phyloP scores from a whole-genome alignment of 2,888 invertebrate genomes.

The Andrena bucephala region DNA sequence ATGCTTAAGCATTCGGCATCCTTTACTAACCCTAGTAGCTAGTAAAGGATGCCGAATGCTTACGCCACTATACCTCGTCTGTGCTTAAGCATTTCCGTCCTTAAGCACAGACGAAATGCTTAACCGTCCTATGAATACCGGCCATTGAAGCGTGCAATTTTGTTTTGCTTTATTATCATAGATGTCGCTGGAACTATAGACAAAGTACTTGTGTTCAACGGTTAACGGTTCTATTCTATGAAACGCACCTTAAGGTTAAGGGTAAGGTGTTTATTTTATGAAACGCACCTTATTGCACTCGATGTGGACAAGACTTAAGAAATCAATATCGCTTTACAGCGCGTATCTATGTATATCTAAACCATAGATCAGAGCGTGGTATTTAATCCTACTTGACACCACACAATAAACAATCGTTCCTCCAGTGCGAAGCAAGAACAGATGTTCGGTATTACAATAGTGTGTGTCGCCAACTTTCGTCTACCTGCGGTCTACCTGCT shows the following conservation, averaged over 20 bases:
- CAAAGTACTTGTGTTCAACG: too few relatives aligned
- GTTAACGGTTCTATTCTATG: neutral
- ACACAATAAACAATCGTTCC: constrained; percentile 66
- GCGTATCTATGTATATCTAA: constrained; percentile 63
- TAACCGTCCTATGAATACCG: too few relatives aligned
- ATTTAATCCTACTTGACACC: constrained; percentile 67
- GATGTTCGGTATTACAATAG: constrained; percentile 19
- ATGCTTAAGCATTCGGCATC: too few relatives aligned
- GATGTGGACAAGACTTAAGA: constrained; percentile 56
- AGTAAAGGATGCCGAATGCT: too few relatives aligned
- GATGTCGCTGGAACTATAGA: too few relatives aligned
- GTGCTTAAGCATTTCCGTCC: too few relatives aligned
- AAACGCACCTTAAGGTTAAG: neutral
- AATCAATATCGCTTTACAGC: constrained; percentile 64
- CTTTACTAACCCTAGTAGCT: too few relatives aligned
- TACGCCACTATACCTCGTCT: too few relatives aligned
- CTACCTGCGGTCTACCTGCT: neutral
- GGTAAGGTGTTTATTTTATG: neutral
- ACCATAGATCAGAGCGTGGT: constrained; percentile 64
- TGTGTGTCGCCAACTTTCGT: constrained; percentile 16
- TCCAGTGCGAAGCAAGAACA: constrained; percentile 26
- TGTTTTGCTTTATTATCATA: too few relatives aligned
- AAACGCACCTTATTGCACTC: constrained; percentile 7
- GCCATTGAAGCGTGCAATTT: too few relatives aligned
- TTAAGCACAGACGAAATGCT: too few relatives aligned